Evolutionary conservation across 2,888 invertebrate genomes (phyloP).

Genomic region (Notocelia uddmanniana): DNA sequence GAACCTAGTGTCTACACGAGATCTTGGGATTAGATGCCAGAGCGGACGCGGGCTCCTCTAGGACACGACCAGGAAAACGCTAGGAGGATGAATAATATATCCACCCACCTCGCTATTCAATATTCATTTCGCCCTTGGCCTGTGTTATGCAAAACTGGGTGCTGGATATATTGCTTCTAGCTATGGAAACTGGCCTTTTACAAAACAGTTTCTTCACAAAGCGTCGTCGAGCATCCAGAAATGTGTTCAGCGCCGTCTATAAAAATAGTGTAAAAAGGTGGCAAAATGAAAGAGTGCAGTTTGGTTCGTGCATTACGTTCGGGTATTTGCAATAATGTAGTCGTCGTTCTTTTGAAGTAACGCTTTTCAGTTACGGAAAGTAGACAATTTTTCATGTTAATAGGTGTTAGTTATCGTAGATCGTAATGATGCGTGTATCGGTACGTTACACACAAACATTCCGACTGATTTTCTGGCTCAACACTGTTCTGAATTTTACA

Average conservation of each 20-base stretch:
- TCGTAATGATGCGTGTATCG: no score
- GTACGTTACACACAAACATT: no score
- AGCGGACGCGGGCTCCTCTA: no score
- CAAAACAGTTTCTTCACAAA: slow-evolving; percentile 55
- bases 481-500: no score
- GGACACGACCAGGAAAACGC: no score
- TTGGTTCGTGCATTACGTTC: slow-evolving; percentile 10
- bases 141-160: slow-evolving; percentile 17
- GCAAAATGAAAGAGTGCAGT: slow-evolving; percentile 33
- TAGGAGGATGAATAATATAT: no score
- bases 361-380: not conserved
- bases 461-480: no score
- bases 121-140: slow-evolving; percentile 18
- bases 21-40: no score
- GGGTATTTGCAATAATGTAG: slow-evolving; percentile 39
- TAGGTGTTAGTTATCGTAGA: not conserved
- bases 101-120: slow-evolving; percentile 10
- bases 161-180: slow-evolving; percentile 2
- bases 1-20: no score
- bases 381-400: not conserved
- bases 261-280: slow-evolving; percentile 53
- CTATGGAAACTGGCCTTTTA: slow-evolving; percentile 48
- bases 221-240: slow-evolving; percentile 54
- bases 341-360: slow-evolving; percentile 10
- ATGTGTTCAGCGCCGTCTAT: slow-evolving; percentile 51